Conservation (phyloP, 2,888 invertebrate genomes). For the Toxonevra muliebris region DNA sequence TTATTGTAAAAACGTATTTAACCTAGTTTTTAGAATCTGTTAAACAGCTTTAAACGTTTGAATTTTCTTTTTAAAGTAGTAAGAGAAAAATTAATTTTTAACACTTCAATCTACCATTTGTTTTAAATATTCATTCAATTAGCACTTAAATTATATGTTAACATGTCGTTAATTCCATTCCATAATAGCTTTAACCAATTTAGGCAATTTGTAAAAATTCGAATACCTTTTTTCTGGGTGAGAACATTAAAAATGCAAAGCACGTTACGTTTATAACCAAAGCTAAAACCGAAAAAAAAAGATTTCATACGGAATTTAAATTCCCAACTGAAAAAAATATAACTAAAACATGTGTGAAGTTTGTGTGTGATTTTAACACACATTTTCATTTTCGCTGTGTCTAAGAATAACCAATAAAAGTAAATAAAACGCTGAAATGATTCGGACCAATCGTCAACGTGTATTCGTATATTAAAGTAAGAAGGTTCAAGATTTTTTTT, state of each 20-base stretch:
- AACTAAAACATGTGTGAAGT: not conserved
- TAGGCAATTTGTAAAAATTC: constrained; percentile 1
- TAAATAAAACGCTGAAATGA: too few relatives aligned
- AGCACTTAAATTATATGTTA: constrained; percentile 51
- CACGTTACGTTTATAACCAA: constrained; percentile 4
- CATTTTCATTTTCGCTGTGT: not conserved
- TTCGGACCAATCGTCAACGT: too few relatives aligned
- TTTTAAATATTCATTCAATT: constrained; percentile 51
- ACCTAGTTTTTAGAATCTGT: too few relatives aligned
- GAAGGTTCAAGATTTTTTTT: too few relatives aligned
- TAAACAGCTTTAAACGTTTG: too few relatives aligned
- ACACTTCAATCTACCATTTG: too few relatives aligned
- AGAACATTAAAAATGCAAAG: constrained; percentile 11
- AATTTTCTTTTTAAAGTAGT: too few relatives aligned
- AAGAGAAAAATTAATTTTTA: too few relatives aligned
- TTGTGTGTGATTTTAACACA: not conserved
- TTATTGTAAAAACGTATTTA: too few relatives aligned
- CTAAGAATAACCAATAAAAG: too few relatives aligned
- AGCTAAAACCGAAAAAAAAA: not conserved
- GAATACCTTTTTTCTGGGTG: not conserved
- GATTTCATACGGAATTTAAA: too few relatives aligned
- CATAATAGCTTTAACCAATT: not conserved
- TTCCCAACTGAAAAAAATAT: not conserved
- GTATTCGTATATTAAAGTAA: too few relatives aligned
- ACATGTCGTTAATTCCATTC: not conserved